Evolutionary conservation across 1,140 invertebrate species (phyloP), one percentile per base, ranked within the genome.

Genomic region (Harlomillsia oculata): DNA sequence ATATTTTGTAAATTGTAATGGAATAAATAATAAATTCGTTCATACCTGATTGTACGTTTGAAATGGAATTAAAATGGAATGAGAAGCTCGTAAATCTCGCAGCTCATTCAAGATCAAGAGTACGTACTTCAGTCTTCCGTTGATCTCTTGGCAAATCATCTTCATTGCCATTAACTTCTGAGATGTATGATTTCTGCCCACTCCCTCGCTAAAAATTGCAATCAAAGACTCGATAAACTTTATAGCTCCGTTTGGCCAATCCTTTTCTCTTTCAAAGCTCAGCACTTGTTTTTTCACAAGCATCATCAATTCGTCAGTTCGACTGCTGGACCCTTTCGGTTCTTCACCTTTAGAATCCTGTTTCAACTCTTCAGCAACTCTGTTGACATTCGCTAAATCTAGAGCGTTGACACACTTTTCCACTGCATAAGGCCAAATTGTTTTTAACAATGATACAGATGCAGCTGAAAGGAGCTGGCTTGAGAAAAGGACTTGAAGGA

Each of bases 191-290:
- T 26, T 20, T 30, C 26, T 49, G n/a, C 5, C 39, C 16, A 16
- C 20, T 44, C 55, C 53, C 9, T 60, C 46, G 16, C 29, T 28
- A 14, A 62, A 18, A 2, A 59, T 44, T 1, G 14, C 29, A 5
- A 56, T 56, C 1, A 62, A 32, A 11, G 30, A 41, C 36, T 59
- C 29, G 1, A 55, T 18, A 39, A 65, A 65, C 5, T 25, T 25
- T 1, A 65, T 34, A 4, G 56, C 63, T 37, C 58, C 54, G 2
- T 13, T 16, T 14, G 63, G 63, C 63, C 63, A 65, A 3, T 37
- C 20, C 9, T n/a, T 16, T 37, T 62, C 46, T 9, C 49, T 49
- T 30, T 65, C 63, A 9, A 65, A 32, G 4, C 39, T 56, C 2
- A 30, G 18, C 8, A 65, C 37, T 49, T 65, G 56, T 16, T 43